Percentiles rank a stretch among this genome's conserved stretches.
Conservation (phyloP, 2,888 invertebrate species). For the Charanyca ferruginea region DNA sequence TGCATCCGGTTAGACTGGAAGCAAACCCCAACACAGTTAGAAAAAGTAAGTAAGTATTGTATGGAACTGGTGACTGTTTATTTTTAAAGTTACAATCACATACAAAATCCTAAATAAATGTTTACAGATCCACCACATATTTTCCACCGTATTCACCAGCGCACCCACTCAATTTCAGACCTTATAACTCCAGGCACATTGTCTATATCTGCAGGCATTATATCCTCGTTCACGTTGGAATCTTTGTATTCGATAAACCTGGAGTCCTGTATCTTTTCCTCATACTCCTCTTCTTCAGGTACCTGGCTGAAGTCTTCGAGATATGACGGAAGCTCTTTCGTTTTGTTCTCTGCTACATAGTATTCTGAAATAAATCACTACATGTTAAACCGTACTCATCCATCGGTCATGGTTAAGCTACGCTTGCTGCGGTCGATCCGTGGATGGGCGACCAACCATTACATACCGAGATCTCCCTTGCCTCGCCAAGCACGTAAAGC, state of each 20-base stretch:
- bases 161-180: conserved; percentile 31
- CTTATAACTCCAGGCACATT: conserved; percentile 44
- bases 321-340: not conserved
- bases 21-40: too few relatives aligned
- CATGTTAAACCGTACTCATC: too few relatives aligned
- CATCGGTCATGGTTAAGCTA: too few relatives aligned
- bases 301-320: conserved; percentile 1
- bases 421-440: too few relatives aligned
- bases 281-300: conserved; percentile 43
- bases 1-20: too few relatives aligned
- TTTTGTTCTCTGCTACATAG: not conserved
- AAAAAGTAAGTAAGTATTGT: too few relatives aligned
- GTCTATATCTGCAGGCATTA: conserved; percentile 51
- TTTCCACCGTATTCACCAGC: conserved; percentile 15
- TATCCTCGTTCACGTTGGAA: conserved; percentile 27
- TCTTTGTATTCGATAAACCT: conserved; percentile 54
- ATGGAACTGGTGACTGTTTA: too few relatives aligned
- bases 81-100: too few relatives aligned
- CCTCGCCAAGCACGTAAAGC: too few relatives aligned
- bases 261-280: conserved; percentile 16
- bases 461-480: too few relatives aligned
- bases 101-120: not conserved
- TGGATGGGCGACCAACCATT: too few relatives aligned
- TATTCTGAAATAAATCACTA: not conserved
- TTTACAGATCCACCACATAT: not conserved